Conservation (phyloP, 2,888 invertebrate genomes). For the Ormyrus labotus region DNA sequence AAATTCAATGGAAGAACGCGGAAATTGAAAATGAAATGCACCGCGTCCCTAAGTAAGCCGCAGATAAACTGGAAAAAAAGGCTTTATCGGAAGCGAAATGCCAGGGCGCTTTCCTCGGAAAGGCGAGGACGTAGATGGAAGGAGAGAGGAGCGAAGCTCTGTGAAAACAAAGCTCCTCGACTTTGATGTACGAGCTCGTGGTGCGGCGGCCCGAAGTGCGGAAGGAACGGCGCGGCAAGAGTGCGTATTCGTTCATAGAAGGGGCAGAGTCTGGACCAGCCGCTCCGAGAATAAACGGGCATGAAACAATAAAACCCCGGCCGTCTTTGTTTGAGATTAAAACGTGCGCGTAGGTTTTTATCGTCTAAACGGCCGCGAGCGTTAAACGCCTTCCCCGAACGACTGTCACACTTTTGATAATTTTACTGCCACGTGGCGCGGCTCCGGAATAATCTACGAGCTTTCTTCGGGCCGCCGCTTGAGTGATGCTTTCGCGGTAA, state of each 20-base stretch:
- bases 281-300: slow-evolving; percentile 55
- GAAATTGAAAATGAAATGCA: no score
- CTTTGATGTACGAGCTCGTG: slow-evolving; percentile 50
- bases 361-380: slow-evolving; percentile 25
- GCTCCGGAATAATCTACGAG: slow-evolving; percentile 13
- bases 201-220: slow-evolving; percentile 51
- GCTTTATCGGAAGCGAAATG: slow-evolving; percentile 39
- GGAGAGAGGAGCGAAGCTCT: not conserved
- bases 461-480: not conserved
- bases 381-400: slow-evolving; percentile 26
- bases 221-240: not conserved
- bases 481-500: slow-evolving; percentile 12
- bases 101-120: not conserved
- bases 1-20: no score
- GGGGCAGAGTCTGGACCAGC: slow-evolving; percentile 50
- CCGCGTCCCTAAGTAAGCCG: no score
- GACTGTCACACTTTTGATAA: slow-evolving; percentile 39
- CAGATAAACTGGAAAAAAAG: no score
- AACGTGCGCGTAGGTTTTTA: slow-evolving; percentile 27
- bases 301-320: slow-evolving; percentile 51
- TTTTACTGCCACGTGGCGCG: not conserved
- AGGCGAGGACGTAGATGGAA: not conserved
- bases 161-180: slow-evolving; percentile 49
- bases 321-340: slow-evolving; percentile 48
- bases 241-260: not conserved